phyloP scores from a whole-genome alignment of 1,140 invertebrate species.

The Babylonia areolata region DNA sequence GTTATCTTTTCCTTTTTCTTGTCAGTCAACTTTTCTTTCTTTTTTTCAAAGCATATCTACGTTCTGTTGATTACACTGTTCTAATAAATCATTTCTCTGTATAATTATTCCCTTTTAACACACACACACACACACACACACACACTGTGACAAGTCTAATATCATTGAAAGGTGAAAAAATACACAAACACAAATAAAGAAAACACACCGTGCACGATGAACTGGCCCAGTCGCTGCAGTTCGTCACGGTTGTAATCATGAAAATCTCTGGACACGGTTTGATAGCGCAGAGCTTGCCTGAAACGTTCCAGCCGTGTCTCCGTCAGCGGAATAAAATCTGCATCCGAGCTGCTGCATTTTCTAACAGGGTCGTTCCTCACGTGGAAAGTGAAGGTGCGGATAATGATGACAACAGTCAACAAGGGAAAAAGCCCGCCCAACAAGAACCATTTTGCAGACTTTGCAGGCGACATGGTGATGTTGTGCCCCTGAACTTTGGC shows the following conservation, averaged over 20 bases:
- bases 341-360: slow-evolving; percentile 55
- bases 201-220: slow-evolving; percentile 48
- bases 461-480: neutral
- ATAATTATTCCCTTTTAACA: no score
- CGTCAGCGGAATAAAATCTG: slow-evolving; percentile 58
- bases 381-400: slow-evolving; percentile 59
- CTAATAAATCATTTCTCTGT: no score
- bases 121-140: no score
- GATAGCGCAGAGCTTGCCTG: slow-evolving; percentile 56
- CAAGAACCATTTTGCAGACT: neutral
- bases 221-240: slow-evolving; percentile 52
- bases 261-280: slow-evolving; percentile 55
- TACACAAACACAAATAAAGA: neutral
- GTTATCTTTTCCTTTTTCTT: no score
- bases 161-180: neutral
- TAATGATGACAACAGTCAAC: slow-evolving; percentile 47
- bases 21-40: no score
- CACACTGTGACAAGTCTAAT: neutral
- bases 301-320: slow-evolving; percentile 55
- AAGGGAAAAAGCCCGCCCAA: slow-evolving; percentile 22
- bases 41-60: no score
- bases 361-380: slow-evolving; percentile 43
- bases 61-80: no score
- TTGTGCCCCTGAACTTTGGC: neutral
- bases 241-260: slow-evolving; percentile 55